A percentile compares a stretch with the other conserved stretches of the same genome.
Evolutionary conservation across 92 coral and sea anemone genomes (phyloP).

Genomic region (Actinostola sp.): DNA sequence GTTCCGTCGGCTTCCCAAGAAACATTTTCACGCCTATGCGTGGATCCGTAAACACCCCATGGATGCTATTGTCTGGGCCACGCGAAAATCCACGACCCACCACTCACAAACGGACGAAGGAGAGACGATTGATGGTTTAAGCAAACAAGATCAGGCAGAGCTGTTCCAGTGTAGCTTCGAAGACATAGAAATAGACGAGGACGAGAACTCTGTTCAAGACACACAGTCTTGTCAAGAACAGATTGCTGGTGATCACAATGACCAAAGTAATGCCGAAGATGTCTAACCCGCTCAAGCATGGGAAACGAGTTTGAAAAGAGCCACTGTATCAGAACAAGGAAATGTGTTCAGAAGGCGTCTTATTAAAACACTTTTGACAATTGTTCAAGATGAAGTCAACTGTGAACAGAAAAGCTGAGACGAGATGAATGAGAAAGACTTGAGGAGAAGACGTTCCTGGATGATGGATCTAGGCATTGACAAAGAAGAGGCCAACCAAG

Average conservation of each 20-base stretch:
- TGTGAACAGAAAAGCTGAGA: too few species aligned
- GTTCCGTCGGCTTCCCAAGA: slow-evolving; percentile 13
- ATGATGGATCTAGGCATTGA: background rate
- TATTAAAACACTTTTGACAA: too few species aligned
- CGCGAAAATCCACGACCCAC: too few species aligned
- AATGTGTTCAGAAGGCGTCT: too few species aligned
- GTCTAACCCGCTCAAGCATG: too few species aligned
- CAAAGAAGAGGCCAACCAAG: background rate
- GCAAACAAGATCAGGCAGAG: slow-evolving; percentile 2
- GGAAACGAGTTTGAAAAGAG: too few species aligned
- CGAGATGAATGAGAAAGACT: background rate
- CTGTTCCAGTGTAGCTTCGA: slow-evolving; percentile 11
- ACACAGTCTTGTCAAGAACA: background rate
- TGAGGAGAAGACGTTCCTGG: too few species aligned
- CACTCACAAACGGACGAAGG: too few species aligned
- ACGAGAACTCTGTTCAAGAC: background rate
- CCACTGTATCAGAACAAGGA: too few species aligned
- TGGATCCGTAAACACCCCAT: slow-evolving; percentile 13
- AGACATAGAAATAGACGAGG: background rate
- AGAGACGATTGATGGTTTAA: background rate
- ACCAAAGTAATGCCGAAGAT: background rate
- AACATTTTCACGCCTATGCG: background rate
- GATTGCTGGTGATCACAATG: background rate
- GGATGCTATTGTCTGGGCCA: slow-evolving; percentile 17
- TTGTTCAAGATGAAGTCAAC: too few species aligned